Conservation (phyloP, 2,888 invertebrate species). For the Parasteatoda lunata region DNA sequence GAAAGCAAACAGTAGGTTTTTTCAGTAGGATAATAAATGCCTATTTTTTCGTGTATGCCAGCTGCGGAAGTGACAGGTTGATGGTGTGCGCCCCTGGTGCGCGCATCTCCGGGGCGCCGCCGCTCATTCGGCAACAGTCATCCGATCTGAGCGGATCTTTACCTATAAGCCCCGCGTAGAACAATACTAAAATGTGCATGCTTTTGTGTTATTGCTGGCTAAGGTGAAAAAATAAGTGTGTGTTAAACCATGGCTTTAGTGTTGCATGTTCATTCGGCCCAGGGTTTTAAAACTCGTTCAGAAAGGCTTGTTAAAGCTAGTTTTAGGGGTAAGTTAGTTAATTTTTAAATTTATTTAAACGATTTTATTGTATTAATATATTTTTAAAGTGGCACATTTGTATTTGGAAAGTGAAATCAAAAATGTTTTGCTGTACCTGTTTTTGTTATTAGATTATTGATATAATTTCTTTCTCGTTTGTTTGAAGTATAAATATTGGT, state of each 20-base stretch:
- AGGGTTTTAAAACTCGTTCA: slow-evolving; percentile 73
- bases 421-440: too few relatives aligned
- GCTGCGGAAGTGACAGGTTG: slow-evolving; percentile 5
- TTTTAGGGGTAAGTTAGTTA: slow-evolving; percentile 84
- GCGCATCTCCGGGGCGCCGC: background rate
- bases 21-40: background rate
- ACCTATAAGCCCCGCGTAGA: background rate
- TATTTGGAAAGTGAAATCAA: too few relatives aligned
- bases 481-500: too few relatives aligned
- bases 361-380: too few relatives aligned
- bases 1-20: background rate
- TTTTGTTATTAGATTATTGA: too few relatives aligned
- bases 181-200: background rate
- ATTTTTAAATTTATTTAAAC: background rate
- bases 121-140: background rate
- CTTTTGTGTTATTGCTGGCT: background rate
- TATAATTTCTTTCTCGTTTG: too few relatives aligned
- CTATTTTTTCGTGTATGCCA: background rate
- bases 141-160: background rate
- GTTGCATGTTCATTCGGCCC: slow-evolving; percentile 74
- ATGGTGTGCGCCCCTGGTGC: background rate
- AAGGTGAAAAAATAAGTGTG: background rate
- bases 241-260: slow-evolving; percentile 73
- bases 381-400: too few relatives aligned
- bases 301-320: slow-evolving; percentile 74